Evolutionary conservation across 2,797 vertebrate species (phyloP).

Genomic region (Sardinella longiceps): DNA sequence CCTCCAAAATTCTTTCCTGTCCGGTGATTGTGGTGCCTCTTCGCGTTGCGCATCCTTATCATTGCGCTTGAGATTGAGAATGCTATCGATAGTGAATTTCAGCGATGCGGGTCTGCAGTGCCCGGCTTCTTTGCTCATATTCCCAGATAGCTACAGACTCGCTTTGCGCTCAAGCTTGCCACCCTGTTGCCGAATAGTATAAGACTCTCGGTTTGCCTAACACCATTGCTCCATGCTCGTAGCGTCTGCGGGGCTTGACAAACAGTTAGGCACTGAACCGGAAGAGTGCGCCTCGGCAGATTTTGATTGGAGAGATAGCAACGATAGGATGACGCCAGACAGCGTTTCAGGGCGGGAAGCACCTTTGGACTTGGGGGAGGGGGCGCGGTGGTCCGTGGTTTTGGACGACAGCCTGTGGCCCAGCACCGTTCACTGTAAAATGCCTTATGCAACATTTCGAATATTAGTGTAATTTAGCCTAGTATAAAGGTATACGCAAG

Average conservation of each 20-base stretch:
- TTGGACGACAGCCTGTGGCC: neutral
- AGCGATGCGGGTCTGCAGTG: conserved; percentile 68
- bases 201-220: conserved; percentile 57
- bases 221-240: conserved; percentile 69
- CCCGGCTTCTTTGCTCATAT: conserved; percentile 72
- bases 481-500: neutral
- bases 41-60: conserved; percentile 46
- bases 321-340: conserved; percentile 51
- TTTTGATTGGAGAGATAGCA: conserved; percentile 73
- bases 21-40: conserved; percentile 35
- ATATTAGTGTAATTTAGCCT: neutral
- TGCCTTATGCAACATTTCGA: neutral
- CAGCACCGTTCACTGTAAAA: neutral
- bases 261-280: conserved; percentile 63
- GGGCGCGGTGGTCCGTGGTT: neutral
- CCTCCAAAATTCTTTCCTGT: conserved; percentile 56
- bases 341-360: conserved; percentile 67
- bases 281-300: conserved; percentile 66
- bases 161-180: neutral
- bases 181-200: conserved; percentile 45
- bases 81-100: conserved; percentile 80
- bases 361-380: conserved; percentile 26
- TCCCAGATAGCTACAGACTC: conserved; percentile 48
- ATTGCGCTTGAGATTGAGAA: conserved; percentile 69
- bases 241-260: conserved; percentile 55